Base-by-base conservation (phyloP, 1,140 invertebrate genomes). In the Helicorthomorpha holstii region DNA sequence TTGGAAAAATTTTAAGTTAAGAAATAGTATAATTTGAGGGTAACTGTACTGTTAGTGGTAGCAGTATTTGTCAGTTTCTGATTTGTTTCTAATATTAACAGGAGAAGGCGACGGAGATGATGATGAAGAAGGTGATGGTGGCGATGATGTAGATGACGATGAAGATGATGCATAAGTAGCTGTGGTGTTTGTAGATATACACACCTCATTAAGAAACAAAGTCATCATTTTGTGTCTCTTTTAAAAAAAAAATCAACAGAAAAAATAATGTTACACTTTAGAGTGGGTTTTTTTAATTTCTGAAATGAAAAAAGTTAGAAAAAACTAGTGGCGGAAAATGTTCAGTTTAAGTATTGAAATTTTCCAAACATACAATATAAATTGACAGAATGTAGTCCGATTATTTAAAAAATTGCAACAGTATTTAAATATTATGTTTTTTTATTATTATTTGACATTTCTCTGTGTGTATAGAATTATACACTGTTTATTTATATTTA, bases 91-190 rank as follows among this genome's bases (percentile, higher is more conserved):
- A 46, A 46, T 46, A 12, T 21, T 52, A n/a, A 27, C 27, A 55
- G 44, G 44, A 50, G 53, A 55, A 44, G 54, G 50, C 19, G 50
- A 52, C 27, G 57, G 50, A 7, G 52, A 56, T 43, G 56, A 59
- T 21, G 56, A 53, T 14, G 55, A 59, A 34, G 54, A 59, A 46
- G 50, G 48, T 23, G 52, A 56, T 19, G 52, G 59, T 16, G 56
- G 57, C 7, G 51, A 34, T 3, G 51, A 52, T n/a, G 51, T n/a
- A 3, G 46, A 52, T 23, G 51, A 52, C 25, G 51, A 51, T 22
- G 50, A 51, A 3, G 50, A 52, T 12, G 51, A 52, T 48, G 51
- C 51, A 34, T 52, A 52, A 41, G 41, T 27, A 34, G 50, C 4
- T 3, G 3, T 19, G 14, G 22, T 7, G 7, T 7, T 50, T 10